phyloP scores from a whole-genome alignment of 2,888 invertebrate genomes.

The Julus scandinavius region DNA sequence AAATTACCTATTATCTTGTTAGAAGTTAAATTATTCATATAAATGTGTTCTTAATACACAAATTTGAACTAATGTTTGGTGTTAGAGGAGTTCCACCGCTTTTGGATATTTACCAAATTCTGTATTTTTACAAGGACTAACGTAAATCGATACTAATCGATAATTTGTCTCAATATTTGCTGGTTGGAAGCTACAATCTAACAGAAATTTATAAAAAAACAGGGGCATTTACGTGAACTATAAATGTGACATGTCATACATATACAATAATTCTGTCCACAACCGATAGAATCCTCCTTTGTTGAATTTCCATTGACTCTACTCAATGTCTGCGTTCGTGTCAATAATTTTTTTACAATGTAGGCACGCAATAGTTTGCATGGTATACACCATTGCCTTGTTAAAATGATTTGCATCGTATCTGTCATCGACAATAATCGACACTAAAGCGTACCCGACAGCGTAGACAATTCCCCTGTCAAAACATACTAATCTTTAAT shows the following conservation, averaged over 20 bases:
- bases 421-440: slow-evolving; percentile 16
- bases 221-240: too few species aligned
- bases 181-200: too few species aligned
- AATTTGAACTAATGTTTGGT: too few species aligned
- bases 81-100: too few species aligned
- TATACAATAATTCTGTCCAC: neutral
- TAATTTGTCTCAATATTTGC: neutral
- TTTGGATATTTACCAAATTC: too few species aligned
- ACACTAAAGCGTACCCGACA: neutral
- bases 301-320: neutral
- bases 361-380: neutral
- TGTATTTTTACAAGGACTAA: neutral
- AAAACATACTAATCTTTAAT: neutral
- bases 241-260: too few species aligned
- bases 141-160: slow-evolving; percentile 6
- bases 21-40: too few species aligned
- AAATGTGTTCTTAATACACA: too few species aligned
- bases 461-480: slow-evolving; percentile 15
- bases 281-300: neutral
- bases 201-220: too few species aligned
- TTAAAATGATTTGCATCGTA: neutral
- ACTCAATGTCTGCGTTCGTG: neutral
- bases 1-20: too few species aligned
- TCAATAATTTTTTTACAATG: neutral
- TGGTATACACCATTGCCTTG: neutral